Conservation (phyloP, 2,113 vertebrate genomes). For the Zootoca vivipara region DNA sequence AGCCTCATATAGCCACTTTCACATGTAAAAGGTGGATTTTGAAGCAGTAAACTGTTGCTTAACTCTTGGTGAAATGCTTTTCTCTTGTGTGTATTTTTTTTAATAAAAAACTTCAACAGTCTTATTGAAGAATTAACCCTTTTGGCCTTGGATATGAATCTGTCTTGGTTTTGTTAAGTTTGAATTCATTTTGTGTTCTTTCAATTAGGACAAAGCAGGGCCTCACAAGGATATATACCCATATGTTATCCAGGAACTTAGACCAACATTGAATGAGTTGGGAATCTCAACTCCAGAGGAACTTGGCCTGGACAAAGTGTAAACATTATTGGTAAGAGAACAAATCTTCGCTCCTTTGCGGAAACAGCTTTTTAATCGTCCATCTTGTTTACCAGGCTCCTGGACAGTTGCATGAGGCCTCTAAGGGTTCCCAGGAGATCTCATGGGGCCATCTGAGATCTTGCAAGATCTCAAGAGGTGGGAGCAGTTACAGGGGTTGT, state of each 20-base stretch:
- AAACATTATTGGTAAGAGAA: constrained; percentile 69
- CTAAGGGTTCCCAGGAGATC: too few relatives aligned
- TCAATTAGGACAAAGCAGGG: constrained; percentile 90
- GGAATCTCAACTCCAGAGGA: constrained; percentile 98
- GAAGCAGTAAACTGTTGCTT: neutral
- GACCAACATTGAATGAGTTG: constrained; percentile 92
- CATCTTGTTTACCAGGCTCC: too few relatives aligned
- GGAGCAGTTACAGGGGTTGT: neutral
- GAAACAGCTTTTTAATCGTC: too few relatives aligned
- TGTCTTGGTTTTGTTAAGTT: constrained; percentile 25
- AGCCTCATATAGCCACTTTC: neutral
- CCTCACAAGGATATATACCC: constrained; percentile 97
- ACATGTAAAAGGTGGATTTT: neutral
- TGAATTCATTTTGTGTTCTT: constrained; percentile 30
- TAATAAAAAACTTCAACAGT: neutral
- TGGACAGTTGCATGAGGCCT: too few relatives aligned
- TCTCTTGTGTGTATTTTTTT: neutral
- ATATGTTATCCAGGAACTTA: constrained; percentile 94
- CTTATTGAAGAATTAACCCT: too few relatives aligned
- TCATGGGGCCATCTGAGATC: too few relatives aligned
- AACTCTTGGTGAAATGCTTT: neutral
- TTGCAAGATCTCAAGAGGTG: too few relatives aligned
- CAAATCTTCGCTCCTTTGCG: rapidly evolving
- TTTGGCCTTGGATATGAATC: neutral
- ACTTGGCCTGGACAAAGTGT: constrained; percentile 89